A percentile compares a stretch with the other conserved stretches of the same genome.
Evolutionary conservation across 2,113 vertebrate species (phyloP).

Genomic region (Gavialis gangeticus): DNA sequence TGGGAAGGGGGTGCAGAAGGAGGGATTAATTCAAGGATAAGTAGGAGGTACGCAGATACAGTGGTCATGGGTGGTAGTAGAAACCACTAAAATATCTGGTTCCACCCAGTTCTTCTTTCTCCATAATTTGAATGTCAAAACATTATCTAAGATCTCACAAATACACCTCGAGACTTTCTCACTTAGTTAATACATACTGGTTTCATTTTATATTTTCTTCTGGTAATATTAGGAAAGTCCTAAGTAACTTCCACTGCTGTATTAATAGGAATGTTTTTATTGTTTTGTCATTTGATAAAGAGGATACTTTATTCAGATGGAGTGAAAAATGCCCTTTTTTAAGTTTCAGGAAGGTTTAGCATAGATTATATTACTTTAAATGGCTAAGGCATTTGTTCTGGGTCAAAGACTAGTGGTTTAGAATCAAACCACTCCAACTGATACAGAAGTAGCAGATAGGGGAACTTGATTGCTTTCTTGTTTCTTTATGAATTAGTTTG

Average conservation of each 20-base stretch:
- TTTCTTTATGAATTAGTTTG: not conserved
- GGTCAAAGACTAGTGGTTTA: not conserved
- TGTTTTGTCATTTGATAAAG: not conserved
- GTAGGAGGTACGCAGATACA: not conserved
- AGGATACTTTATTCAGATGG: not conserved
- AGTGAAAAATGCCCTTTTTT: rapidly evolving
- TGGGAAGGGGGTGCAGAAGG: not conserved
- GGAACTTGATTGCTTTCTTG: too few relatives aligned
- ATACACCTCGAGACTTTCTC: too few relatives aligned
- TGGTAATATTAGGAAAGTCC: not conserved
- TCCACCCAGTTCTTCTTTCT: not conserved
- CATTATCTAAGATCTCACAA: too few relatives aligned
- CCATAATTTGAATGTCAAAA: not conserved
- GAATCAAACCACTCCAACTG: not conserved
- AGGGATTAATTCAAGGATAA: not conserved
- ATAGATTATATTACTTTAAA: rapidly evolving
- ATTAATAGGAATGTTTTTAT: not conserved
- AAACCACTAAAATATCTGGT: not conserved
- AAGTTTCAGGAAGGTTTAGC: not conserved
- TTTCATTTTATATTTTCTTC: not conserved
- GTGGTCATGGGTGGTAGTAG: too few relatives aligned
- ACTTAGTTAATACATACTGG: not conserved
- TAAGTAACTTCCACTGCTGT: not conserved
- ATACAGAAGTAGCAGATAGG: not conserved
- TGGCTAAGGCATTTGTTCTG: not conserved